Percentiles rank a stretch among this genome's conserved stretches.
Conservation (phyloP, 2,888 invertebrate genomes). For the Loripinus fragilis region DNA sequence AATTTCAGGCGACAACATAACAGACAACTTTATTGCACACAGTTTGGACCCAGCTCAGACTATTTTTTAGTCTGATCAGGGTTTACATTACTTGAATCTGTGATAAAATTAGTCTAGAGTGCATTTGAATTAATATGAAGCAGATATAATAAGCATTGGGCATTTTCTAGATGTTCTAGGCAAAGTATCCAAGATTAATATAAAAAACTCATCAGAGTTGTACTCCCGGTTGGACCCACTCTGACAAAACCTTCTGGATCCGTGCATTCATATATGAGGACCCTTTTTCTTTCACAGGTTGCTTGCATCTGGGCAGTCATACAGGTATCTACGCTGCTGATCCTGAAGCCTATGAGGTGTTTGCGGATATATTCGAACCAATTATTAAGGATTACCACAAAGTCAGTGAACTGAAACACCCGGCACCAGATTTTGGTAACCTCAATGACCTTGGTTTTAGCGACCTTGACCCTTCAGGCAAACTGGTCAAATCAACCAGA, state of each 20-base stretch:
- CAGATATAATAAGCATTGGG: too few relatives aligned
- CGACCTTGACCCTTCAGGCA: constrained; percentile 92
- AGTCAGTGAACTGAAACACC: constrained; percentile 87
- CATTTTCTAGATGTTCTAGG: too few relatives aligned
- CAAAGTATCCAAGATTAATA: too few relatives aligned
- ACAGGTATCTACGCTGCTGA: constrained; percentile 77
- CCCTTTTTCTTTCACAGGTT: constrained; percentile 85
- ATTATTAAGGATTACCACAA: constrained; percentile 84
- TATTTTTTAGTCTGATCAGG: too few relatives aligned
- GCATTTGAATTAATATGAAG: too few relatives aligned
- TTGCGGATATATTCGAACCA: constrained; percentile 71
- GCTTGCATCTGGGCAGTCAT: constrained; percentile 98
- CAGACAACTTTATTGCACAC: neutral
- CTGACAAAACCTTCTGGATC: too few relatives aligned
- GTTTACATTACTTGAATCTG: too few relatives aligned
- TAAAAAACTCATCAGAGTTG: too few relatives aligned
- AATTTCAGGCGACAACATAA: neutral
- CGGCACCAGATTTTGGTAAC: constrained; percentile 94
- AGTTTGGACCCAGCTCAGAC: too few relatives aligned
- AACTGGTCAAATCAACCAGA: constrained; percentile 88
- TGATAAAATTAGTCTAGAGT: too few relatives aligned
- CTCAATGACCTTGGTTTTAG: constrained; percentile 89
- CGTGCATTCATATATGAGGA: too few relatives aligned
- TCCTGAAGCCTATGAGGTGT: constrained; percentile 74
- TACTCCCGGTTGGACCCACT: too few relatives aligned